A percentile compares a stretch with the other conserved stretches of the same genome.
These are phyloP conservation scores for Gymnoscopelus braueri DNA, from an alignment of 2,797 vertebrate genomes.

Conservation along the genomic window DNA sequence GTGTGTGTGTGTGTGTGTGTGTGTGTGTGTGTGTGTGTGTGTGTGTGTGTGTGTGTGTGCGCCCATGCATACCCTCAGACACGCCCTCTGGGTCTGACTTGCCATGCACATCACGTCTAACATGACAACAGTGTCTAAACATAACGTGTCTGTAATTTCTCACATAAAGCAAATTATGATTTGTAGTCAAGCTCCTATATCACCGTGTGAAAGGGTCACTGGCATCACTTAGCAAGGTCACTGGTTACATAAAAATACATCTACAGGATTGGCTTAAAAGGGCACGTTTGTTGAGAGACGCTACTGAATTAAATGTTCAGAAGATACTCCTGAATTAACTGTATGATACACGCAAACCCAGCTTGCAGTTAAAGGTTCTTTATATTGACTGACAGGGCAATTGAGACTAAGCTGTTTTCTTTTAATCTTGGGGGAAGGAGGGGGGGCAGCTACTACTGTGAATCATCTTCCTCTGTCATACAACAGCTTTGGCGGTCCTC, in stretches of 20 bases:
- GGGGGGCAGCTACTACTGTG: neutral
- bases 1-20: neutral
- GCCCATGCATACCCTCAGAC: neutral
- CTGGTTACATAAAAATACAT: conserved; percentile 11
- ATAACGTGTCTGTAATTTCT: conserved; percentile 20
- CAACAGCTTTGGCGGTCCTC: conserved; percentile 6
- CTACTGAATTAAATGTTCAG: neutral
- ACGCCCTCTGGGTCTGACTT: conserved; percentile 57
- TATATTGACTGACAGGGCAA: neutral
- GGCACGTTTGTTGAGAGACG: neutral
- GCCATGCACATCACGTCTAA: conserved; percentile 55
- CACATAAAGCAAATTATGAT: conserved; percentile 44
- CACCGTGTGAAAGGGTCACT: conserved; percentile 54
- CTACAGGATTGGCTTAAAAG: conserved; percentile 16
- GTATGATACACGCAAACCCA: neutral
- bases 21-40: neutral
- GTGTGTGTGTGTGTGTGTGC: neutral
- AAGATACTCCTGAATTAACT: neutral
- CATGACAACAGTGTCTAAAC: conserved; percentile 55
- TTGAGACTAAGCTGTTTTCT: neutral
- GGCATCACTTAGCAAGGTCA: conserved; percentile 39
- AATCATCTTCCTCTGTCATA: conserved; percentile 6
- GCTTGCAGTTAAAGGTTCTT: neutral
- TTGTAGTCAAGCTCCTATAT: conserved; percentile 22
- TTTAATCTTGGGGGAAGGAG: neutral